Conservation (phyloP, 2,113 vertebrate species). For the Crypturellus undulatus region DNA sequence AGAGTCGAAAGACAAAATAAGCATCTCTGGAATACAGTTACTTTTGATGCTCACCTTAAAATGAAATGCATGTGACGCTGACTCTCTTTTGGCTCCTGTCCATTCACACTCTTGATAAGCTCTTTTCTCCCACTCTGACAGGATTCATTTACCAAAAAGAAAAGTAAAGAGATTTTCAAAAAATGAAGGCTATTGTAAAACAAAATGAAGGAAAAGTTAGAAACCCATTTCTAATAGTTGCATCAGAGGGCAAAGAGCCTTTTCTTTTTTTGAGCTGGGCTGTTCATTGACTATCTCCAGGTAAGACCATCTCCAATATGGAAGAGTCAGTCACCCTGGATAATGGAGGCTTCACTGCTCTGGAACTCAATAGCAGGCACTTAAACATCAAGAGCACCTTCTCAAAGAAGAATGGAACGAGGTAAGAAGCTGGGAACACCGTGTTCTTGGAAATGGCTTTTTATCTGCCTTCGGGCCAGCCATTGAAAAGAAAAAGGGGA, state of each 20-base stretch:
- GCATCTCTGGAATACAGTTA: not conserved
- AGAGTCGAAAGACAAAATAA: not conserved
- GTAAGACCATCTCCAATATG: slow-evolving; percentile 85
- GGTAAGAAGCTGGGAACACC: slow-evolving; percentile 71
- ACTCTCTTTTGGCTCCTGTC: not conserved
- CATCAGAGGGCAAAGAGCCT: not conserved
- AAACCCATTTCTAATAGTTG: not conserved
- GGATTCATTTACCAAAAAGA: not conserved
- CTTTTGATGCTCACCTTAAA: not conserved
- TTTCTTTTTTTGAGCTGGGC: slow-evolving; percentile 13
- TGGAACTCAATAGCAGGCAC: slow-evolving; percentile 94
- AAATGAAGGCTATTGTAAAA: not conserved
- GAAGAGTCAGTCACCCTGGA: slow-evolving; percentile 93
- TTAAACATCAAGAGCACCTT: slow-evolving; percentile 92
- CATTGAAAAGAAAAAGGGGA: not conserved
- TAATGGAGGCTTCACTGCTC: slow-evolving; percentile 91
- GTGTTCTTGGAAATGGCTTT: not conserved
- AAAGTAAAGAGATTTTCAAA: not conserved
- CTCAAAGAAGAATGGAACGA: slow-evolving; percentile 93
- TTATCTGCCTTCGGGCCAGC: not conserved
- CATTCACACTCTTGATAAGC: not conserved
- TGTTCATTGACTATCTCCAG: slow-evolving; percentile 68
- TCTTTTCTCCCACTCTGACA: not conserved
- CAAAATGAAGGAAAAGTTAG: not conserved
- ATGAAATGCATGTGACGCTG: not conserved